Conservation (phyloP, 2,888 invertebrate species). For the Galeruca laticollis region DNA sequence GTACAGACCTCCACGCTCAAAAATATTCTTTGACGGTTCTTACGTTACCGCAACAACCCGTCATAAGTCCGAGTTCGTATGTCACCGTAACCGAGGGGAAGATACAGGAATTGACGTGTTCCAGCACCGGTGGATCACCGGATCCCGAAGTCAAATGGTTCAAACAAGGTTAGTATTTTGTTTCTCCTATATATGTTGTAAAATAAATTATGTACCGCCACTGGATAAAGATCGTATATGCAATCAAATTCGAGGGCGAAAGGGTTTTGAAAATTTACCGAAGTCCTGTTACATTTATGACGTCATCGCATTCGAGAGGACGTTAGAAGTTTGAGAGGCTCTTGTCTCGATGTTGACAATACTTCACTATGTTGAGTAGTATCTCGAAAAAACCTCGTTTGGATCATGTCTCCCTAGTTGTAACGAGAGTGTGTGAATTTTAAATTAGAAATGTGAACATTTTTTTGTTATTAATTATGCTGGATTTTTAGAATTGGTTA, state of each 20-base stretch:
- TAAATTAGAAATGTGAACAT: not conserved
- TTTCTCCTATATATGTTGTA: not conserved
- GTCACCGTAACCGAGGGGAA: constrained; percentile 87
- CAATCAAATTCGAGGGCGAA: not conserved
- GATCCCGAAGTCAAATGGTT: constrained; percentile 91
- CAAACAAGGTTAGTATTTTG: constrained; percentile 70
- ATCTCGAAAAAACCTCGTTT: not conserved
- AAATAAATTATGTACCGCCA: not conserved
- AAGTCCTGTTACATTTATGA: constrained; percentile 7
- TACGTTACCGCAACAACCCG: constrained; percentile 84
- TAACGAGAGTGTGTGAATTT: not conserved
- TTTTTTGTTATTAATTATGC: no score
- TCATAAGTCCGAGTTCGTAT: constrained; percentile 80
- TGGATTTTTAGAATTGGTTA: no score
- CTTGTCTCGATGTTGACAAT: constrained; percentile 12
- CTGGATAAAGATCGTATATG: constrained; percentile 3
- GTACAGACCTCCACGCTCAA: constrained; percentile 86
- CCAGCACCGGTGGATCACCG: constrained; percentile 90
- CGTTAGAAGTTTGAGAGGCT: constrained; percentile 8
- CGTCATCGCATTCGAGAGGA: constrained; percentile 1
- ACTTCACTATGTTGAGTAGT: not conserved
- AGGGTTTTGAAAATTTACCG: not conserved
- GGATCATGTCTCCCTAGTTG: not conserved
- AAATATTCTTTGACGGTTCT: constrained; percentile 87
- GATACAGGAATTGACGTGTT: constrained; percentile 81